These are phyloP conservation scores for Cataglyphis cursor DNA, from an alignment of 2,888 invertebrate species.

Conservation along the genomic window DNA sequence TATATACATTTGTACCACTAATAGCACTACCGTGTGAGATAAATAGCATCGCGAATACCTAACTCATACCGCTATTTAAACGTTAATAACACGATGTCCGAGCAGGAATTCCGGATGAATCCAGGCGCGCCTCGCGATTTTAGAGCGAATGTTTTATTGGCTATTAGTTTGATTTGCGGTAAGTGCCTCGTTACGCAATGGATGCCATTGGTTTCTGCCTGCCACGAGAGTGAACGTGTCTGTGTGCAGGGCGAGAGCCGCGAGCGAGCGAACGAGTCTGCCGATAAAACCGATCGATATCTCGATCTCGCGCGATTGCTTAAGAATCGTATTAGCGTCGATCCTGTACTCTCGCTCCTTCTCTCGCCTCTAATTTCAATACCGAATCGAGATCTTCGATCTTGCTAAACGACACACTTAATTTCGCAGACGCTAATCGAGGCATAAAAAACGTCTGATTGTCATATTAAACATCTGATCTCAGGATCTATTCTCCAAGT, in stretches of 20 bases:
- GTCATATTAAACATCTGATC: background rate
- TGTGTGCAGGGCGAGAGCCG: slow-evolving; percentile 31
- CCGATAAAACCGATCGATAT: slow-evolving; percentile 75
- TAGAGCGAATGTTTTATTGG: slow-evolving; percentile 76
- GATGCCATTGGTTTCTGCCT: slow-evolving; percentile 81
- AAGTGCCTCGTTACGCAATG: slow-evolving; percentile 82
- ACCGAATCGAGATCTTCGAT: slow-evolving; percentile 69
- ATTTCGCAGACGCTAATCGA: slow-evolving; percentile 77
- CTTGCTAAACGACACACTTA: slow-evolving; percentile 75
- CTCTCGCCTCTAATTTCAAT: slow-evolving; percentile 27
- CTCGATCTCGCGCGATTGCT: slow-evolving; percentile 69
- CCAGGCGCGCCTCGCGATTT: slow-evolving; percentile 71
- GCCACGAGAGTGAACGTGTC: slow-evolving; percentile 68
- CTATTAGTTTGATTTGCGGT: slow-evolving; percentile 81
- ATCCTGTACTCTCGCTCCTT: slow-evolving; percentile 47
- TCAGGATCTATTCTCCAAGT: background rate
- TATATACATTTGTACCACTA: background rate
- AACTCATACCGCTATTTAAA: slow-evolving; percentile 50
- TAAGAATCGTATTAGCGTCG: slow-evolving; percentile 72
- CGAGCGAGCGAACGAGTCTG: slow-evolving; percentile 42
- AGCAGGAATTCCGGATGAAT: slow-evolving; percentile 59
- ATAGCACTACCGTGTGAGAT: slow-evolving; percentile 31
- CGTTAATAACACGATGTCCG: slow-evolving; percentile 40
- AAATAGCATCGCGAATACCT: slow-evolving; percentile 47
- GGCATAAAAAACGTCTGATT: slow-evolving; percentile 45